Conservation (phyloP, 1,140 invertebrate species). For the Macrocentrus cingulum region DNA sequence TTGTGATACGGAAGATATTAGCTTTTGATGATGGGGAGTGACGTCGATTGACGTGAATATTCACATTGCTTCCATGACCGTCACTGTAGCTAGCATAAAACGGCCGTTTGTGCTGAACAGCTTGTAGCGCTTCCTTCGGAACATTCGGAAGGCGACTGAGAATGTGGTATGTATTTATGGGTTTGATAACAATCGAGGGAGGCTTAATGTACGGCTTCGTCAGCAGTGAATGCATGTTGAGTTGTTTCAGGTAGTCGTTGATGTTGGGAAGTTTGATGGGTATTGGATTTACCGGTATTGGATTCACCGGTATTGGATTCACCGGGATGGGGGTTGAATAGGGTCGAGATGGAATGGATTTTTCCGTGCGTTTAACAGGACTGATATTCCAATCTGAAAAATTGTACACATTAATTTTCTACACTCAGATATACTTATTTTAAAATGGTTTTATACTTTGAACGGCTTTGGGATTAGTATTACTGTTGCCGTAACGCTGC, state of each 20-base stretch:
- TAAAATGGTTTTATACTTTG: too few species aligned
- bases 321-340: too few species aligned
- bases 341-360: too few species aligned
- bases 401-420: too few species aligned
- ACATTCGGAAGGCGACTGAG: background rate
- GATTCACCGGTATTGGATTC: too few species aligned
- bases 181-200: background rate
- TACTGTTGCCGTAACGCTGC: too few species aligned
- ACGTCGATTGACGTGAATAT: conserved; percentile 6
- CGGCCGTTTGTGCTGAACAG: background rate
- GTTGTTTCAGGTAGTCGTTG: background rate
- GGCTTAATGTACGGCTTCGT: background rate
- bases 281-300: too few species aligned
- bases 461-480: too few species aligned
- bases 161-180: background rate
- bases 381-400: too few species aligned
- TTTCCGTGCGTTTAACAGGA: too few species aligned
- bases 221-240: background rate
- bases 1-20: background rate
- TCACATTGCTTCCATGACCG: conserved; percentile 1
- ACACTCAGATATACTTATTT: too few species aligned
- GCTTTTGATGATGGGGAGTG: too few species aligned
- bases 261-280: background rate
- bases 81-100: conserved; percentile 7
- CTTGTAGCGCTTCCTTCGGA: background rate